Conservation (phyloP, 2,888 invertebrate genomes). For the Hoplodrina ambigua region DNA sequence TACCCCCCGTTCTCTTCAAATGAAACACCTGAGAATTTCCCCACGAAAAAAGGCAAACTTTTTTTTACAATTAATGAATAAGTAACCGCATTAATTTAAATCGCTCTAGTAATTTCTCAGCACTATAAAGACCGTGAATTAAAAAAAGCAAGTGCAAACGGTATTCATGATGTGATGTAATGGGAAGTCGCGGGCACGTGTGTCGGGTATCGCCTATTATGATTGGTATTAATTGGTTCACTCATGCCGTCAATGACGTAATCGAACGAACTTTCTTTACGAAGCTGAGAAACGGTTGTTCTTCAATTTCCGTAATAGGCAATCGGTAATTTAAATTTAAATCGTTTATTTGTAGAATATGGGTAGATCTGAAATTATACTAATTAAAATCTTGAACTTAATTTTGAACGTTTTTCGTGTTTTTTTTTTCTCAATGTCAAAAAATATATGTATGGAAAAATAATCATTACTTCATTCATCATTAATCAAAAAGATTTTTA, state of each 20-base stretch:
- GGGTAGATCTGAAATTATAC: too few relatives aligned
- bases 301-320: conserved; percentile 4
- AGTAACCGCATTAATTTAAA: not conserved
- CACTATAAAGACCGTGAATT: not conserved
- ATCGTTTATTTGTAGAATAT: too few relatives aligned
- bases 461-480: too few relatives aligned
- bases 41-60: not conserved
- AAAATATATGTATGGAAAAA: too few relatives aligned
- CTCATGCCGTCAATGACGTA: conserved; percentile 11
- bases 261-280: conserved; percentile 30
- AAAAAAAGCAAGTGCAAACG: conserved; percentile 2
- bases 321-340: not conserved
- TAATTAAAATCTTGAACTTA: too few relatives aligned
- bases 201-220: not conserved
- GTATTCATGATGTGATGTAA: conserved; percentile 24
- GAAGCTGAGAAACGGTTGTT: conserved; percentile 13
- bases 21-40: too few relatives aligned
- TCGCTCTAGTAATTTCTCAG: conserved; percentile 18
- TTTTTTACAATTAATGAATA: not conserved
- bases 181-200: conserved; percentile 27
- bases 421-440: too few relatives aligned
- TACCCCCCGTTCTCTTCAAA: too few relatives aligned
- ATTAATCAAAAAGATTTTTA: too few relatives aligned
- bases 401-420: too few relatives aligned
- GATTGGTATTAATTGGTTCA: conserved; percentile 13